phyloP scores from a whole-genome alignment of 2,113 vertebrate genomes.

The Thalassoma bifasciatum region DNA sequence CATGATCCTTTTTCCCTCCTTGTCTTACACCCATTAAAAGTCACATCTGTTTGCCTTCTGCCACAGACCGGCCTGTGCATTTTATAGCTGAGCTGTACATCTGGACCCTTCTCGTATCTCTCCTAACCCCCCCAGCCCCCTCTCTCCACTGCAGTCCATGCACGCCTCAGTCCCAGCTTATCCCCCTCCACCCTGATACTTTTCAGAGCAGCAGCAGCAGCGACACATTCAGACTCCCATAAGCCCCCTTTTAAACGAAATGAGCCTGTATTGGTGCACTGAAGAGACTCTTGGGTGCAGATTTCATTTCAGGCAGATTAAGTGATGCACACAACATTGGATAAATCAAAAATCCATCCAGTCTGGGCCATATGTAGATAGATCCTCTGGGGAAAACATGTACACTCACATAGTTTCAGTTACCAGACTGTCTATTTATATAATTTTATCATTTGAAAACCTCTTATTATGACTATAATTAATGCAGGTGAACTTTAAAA shows the following conservation, averaged over 20 bases:
- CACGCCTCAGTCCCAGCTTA: slow-evolving; percentile 38
- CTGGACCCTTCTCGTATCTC: slow-evolving; percentile 56
- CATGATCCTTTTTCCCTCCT: slow-evolving; percentile 74
- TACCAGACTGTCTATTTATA: not conserved
- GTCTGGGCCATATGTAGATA: not conserved
- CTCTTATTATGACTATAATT: not conserved
- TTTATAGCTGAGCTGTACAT: slow-evolving; percentile 58
- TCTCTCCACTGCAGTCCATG: slow-evolving; percentile 1
- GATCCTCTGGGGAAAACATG: not conserved
- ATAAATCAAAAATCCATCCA: slow-evolving; percentile 36
- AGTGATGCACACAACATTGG: slow-evolving; percentile 16
- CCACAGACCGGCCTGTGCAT: slow-evolving; percentile 36
- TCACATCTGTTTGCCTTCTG: slow-evolving; percentile 73
- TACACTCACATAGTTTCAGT: not conserved
- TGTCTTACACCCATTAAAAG: slow-evolving; percentile 69
- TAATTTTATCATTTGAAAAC: not conserved
- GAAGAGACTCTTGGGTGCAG: slow-evolving; percentile 29
- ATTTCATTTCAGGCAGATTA: slow-evolving; percentile 55
- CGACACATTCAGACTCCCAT: slow-evolving; percentile 33
- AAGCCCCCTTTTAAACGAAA: slow-evolving; percentile 41
- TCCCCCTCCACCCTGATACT: slow-evolving; percentile 16
- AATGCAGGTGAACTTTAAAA: slow-evolving; percentile 11
- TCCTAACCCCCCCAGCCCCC: not conserved
- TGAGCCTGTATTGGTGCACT: slow-evolving; percentile 33
- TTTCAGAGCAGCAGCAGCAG: slow-evolving; percentile 51